Conservation (phyloP, 2,113 vertebrate species). For the Gulo gulo region DNA sequence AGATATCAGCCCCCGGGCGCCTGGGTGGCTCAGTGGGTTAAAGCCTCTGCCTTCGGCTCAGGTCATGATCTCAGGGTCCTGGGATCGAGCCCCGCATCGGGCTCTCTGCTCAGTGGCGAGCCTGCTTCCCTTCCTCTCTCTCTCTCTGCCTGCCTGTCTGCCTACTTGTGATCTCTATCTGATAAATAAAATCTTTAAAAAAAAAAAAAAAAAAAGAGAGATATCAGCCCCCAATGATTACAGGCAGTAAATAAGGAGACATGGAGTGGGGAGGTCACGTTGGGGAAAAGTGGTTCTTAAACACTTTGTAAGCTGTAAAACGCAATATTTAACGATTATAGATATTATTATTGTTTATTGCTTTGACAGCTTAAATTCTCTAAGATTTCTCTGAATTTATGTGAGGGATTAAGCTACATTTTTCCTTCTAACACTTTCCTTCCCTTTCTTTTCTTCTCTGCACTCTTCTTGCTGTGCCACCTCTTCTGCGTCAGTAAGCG, state of each 20-base stretch:
- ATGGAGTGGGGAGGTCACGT: not conserved
- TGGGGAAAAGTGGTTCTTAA: not conserved
- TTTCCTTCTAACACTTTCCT: not conserved
- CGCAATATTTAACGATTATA: not conserved
- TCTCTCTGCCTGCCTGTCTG: too few species aligned
- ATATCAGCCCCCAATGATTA: not conserved
- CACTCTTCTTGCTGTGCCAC: not conserved
- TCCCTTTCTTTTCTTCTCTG: not conserved
- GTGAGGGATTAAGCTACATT: fast-evolving
- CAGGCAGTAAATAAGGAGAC: not conserved
- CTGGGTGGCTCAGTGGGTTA: too few species aligned
- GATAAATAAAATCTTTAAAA: too few species aligned
- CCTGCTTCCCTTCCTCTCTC: too few species aligned
- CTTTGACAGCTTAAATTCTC: not conserved
- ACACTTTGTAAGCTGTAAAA: not conserved
- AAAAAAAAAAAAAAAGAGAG: not conserved
- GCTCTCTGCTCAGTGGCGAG: too few species aligned
- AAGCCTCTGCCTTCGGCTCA: too few species aligned
- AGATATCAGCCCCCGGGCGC: not conserved
- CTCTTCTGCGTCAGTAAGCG: not conserved
- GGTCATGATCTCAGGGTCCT: too few species aligned
- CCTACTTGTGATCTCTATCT: too few species aligned
- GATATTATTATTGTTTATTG: not conserved
- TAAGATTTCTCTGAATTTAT: not conserved
- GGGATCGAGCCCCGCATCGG: too few species aligned